Percentiles rank a stretch among this genome's conserved stretches.
These are phyloP conservation scores for Aplidium turbinatum DNA, from an alignment of 23 tunicate genomes.

Conservation along the genomic window DNA sequence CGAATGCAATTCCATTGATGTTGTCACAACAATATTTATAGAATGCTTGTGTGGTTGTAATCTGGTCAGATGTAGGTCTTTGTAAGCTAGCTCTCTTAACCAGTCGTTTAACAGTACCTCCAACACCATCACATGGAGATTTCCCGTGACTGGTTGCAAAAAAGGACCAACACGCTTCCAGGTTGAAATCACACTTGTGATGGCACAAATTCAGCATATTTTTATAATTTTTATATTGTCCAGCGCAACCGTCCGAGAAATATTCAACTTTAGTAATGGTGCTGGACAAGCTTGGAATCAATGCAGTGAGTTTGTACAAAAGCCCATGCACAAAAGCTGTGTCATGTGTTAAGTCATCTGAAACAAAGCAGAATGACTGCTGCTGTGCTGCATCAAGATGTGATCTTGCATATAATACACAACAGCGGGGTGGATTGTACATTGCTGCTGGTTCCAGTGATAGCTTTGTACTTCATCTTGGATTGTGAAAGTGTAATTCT, in stretches of 20 bases:
- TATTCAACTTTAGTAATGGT: constrained; percentile 10
- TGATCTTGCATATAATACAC: too few species aligned
- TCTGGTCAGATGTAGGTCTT: constrained; percentile 22
- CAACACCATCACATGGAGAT: constrained; percentile 30
- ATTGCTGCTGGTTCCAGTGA: constrained; percentile 15
- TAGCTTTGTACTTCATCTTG: constrained; percentile 29
- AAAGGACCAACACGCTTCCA: constrained; percentile 37
- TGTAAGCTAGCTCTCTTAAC: constrained; percentile 14
- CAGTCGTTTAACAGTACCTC: constrained; percentile 22
- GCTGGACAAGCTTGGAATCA: not conserved
- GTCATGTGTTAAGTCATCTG: constrained; percentile 8
- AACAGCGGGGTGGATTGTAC: constrained; percentile 17
- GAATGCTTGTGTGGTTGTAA: constrained; percentile 1
- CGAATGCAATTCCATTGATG: constrained; percentile 3
- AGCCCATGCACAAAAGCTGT: constrained; percentile 25
- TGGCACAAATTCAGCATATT: constrained; percentile 34
- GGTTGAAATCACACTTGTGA: constrained; percentile 26
- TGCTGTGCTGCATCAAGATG: too few species aligned
- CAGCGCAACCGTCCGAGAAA: constrained; percentile 49
- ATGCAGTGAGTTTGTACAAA: not conserved
- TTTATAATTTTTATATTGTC: constrained; percentile 42
- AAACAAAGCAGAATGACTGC: constrained; percentile 7
- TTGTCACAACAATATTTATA: not conserved
- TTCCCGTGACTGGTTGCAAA: constrained; percentile 56
- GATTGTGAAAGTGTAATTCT: not conserved